phyloP scores from a whole-genome alignment of 2,888 invertebrate species.

The Sarcophaga caerulescens region DNA sequence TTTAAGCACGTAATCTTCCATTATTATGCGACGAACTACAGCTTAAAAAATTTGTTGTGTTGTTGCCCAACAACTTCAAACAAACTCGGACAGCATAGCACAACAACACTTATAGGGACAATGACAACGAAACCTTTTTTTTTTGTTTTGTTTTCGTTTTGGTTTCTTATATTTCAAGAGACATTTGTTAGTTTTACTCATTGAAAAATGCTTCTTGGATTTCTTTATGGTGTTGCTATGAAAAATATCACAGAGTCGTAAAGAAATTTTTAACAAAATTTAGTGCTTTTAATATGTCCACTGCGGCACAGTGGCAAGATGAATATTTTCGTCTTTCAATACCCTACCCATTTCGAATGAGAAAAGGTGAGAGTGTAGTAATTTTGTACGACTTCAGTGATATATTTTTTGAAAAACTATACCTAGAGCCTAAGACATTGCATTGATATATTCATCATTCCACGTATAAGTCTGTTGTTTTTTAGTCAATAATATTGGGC shows the following conservation, averaged over 20 bases:
- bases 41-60: conserved; percentile 46
- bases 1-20: conserved; percentile 78
- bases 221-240: conserved; percentile 10
- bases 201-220: conserved; percentile 6
- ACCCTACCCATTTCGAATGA: neutral
- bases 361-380: neutral
- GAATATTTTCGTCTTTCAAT: conserved; percentile 2
- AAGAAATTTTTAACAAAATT: conserved; percentile 63
- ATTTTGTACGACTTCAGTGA: no score
- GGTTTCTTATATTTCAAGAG: conserved; percentile 52
- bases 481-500: no score
- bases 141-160: neutral
- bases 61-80: conserved; percentile 40
- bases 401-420: no score
- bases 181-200: conserved; percentile 56
- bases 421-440: neutral
- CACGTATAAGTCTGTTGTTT: no score
- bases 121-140: neutral
- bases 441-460: no score
- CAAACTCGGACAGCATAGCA: neutral
- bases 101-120: neutral
- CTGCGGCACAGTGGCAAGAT: conserved; percentile 9
- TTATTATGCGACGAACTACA: conserved; percentile 69
- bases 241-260: neutral
- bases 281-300: conserved; percentile 56